Base-by-base conservation (phyloP, 2,888 invertebrate species). In the Scrobipalpa costella region DNA sequence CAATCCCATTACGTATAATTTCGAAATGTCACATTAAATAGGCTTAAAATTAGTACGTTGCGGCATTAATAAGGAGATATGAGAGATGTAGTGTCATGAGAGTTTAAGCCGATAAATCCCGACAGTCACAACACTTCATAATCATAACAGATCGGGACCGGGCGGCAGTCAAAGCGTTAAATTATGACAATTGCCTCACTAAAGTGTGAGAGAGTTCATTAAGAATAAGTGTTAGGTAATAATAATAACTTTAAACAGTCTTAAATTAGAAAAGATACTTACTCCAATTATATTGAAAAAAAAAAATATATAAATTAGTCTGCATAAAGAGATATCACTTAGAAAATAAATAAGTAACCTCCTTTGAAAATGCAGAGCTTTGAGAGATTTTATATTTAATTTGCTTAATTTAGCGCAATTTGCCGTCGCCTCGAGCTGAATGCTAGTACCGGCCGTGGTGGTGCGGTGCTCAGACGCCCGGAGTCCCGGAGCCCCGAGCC, bases 41-140 rank as follows among this genome's bases (percentile, higher is more conserved):
- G 55, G 33, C 33, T 55, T 55, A 55, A 55, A 55, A 55, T 55
- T 55, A 55, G 55, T 34, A 21, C 33, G 55, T 6, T 33, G n/a
- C n/a, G 13, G 6, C 6, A 27, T 15, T 55, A 34, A 55, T 34
- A 55, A 27, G 15, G 13, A 55, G 55, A 27, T 34, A 55, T 55
- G 27, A 34, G 13, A 27, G 55, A 55, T 55, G 27, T 33, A 47
- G 36, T 60, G 62, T 62, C 60, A 64, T 55, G 62, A 55, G 44
- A n/a, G 27, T 49, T 36, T 52, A 52, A 63, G 49, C 55, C 62
- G 64, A 68, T 68, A 67, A 67, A 67, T 65, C 67, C 63, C 36
- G 62, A 27, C 34, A 61, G 57, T 47, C 61, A 40, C 40, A 36
- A 11, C 40, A 47, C 57, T 27, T 63, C 57, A 62, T 55, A 57